Evolutionary conservation across 1,140 invertebrate species (phyloP), one percentile per base, ranked within the genome.

Genomic region (Lutraria rhynchaena): DNA sequence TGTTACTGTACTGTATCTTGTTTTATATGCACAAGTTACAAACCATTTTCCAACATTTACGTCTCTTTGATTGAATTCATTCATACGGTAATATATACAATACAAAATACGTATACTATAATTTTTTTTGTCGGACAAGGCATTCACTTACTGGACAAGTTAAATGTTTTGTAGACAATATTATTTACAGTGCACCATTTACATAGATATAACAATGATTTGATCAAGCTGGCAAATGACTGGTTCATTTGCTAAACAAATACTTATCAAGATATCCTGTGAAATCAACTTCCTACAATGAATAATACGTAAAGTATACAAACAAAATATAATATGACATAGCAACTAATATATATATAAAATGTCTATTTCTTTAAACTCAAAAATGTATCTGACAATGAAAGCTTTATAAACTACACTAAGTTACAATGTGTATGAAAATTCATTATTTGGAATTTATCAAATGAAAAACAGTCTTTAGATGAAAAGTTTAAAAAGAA

Each of bases 1-100:
- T 41, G 5, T 41, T 41, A 41, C 29, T 31, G 46, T 73, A 60
- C 44, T 53, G 41, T 71, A 57, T 37, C 60, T 58, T 80, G 65
- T 35, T 71, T 63, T 61, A 55, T 71, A 55, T 71, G 69, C 69
- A 71, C 31, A 71, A 71, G 69, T 71, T 55, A 71, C 63, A 67
- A 49, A 67, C 63, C 63, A 67, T 67, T 29, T 65, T 41, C 63
- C 63, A 67, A 67, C 63, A 67, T 67, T 67, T 67, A 67, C 44
- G n/a, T 67, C 63, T n/a, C 63, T 31, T 49, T 67, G 63, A 49
- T 67, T 46, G 17, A 19, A n/a, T 22, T 31, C 63, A 67, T 67
- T 49, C 63, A 67, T 67, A 67, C 44, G 46, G 37, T 41, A n/a
- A n/a, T 67, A 49, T 67, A 63, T 63, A 61, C 24, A 65, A 65